A percentile compares a stretch with the other conserved stretches of the same genome.
phyloP scores from a whole-genome alignment of 2,888 invertebrate genomes.

The Dynastes grantii region DNA sequence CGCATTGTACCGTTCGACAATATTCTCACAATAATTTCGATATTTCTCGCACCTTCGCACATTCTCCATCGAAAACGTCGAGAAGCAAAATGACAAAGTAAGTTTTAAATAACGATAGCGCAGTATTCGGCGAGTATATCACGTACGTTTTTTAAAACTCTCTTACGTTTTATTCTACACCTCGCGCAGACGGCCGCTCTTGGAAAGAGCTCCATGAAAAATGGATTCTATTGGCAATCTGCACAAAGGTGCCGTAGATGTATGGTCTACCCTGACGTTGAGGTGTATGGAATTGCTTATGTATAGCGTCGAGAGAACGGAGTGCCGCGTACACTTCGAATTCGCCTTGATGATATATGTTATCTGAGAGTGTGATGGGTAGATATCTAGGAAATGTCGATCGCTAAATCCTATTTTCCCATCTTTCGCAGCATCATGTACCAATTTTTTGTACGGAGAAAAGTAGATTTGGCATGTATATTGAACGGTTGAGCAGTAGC shows the following conservation, averaged over 20 bases:
- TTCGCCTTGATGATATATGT: constrained; percentile 35
- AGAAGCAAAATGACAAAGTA: constrained; percentile 26
- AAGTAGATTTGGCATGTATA: not conserved
- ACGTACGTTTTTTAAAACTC: constrained; percentile 45
- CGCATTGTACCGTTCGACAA: too few species aligned
- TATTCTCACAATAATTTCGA: not conserved
- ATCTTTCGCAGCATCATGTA: constrained; percentile 1
- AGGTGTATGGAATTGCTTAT: constrained; percentile 41
- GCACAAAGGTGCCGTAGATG: constrained; percentile 35
- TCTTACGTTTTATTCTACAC: constrained; percentile 34
- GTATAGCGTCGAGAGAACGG: not conserved
- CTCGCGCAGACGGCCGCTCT: not conserved
- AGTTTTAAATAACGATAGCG: constrained; percentile 32
- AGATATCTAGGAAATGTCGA: constrained; percentile 31
- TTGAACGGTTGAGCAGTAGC: not conserved
- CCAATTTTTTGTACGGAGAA: not conserved
- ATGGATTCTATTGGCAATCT: constrained; percentile 41
- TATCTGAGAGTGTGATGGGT: constrained; percentile 27
- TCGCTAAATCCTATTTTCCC: constrained; percentile 23
- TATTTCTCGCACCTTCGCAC: not conserved
- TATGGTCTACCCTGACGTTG: constrained; percentile 25
- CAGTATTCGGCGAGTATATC: constrained; percentile 28
- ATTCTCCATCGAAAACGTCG: not conserved
- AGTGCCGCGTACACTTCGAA: constrained; percentile 7
- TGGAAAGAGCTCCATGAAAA: constrained; percentile 23